These are phyloP conservation scores for Cristatella mucedo DNA, from an alignment of 2,888 invertebrate species.

Conservation along the genomic window DNA sequence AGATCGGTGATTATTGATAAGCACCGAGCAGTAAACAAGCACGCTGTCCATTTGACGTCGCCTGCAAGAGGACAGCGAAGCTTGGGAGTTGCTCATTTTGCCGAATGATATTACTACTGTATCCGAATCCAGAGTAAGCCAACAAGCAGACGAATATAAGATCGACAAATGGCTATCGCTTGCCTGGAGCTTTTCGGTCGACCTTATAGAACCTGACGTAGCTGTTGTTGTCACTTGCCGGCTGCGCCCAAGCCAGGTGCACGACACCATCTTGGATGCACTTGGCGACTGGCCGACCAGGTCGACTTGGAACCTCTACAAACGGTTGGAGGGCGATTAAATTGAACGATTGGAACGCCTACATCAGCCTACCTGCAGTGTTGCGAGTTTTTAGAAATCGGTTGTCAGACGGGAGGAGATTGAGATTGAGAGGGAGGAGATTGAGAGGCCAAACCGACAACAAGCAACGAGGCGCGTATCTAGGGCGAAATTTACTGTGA, in stretches of 20 bases:
- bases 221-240: slow-evolving; percentile 75
- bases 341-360: too few relatives aligned
- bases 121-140: background rate
- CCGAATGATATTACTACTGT: too few relatives aligned
- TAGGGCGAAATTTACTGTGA: too few relatives aligned
- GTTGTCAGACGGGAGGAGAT: too few relatives aligned
- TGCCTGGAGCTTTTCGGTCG: slow-evolving; percentile 45
- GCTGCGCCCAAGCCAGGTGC: slow-evolving; percentile 77
- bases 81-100: background rate
- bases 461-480: too few relatives aligned
- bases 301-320: slow-evolving; percentile 58
- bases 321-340: too few relatives aligned
- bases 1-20: slow-evolving; percentile 67
- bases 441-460: too few relatives aligned
- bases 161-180: slow-evolving; percentile 9
- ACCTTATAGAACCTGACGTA: slow-evolving; percentile 74
- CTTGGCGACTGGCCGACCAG: slow-evolving; percentile 71
- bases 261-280: slow-evolving; percentile 70
- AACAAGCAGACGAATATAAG: too few relatives aligned
- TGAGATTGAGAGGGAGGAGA: too few relatives aligned
- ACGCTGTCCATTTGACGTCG: slow-evolving; percentile 65
- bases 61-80: slow-evolving; percentile 31
- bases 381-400: too few relatives aligned
- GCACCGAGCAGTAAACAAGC: slow-evolving; percentile 76
- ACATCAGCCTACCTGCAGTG: too few relatives aligned